phyloP scores from a whole-genome alignment of 2,888 invertebrate genomes.

The Eupsilia transversa region DNA sequence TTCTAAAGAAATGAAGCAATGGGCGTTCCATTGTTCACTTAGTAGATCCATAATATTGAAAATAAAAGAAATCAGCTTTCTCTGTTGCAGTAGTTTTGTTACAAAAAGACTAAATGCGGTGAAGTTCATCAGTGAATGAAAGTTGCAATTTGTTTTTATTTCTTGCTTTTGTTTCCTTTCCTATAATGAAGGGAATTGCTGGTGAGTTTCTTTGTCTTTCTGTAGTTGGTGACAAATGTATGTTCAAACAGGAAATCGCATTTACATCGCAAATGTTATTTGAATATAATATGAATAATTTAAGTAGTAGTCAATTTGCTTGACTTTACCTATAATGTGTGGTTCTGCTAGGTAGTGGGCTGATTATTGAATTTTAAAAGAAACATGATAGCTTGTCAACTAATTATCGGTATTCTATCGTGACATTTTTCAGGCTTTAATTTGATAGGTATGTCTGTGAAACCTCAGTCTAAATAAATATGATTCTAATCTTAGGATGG shows the following conservation, averaged over 20 bases:
- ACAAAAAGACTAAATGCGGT: conserved; percentile 43
- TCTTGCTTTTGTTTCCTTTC: neutral
- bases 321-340: neutral
- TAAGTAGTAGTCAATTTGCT: neutral
- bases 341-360: neutral
- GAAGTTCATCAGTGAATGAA: conserved; percentile 55
- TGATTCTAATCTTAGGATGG: neutral
- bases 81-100: conserved; percentile 43
- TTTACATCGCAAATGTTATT: neutral
- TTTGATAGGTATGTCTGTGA: neutral
- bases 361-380: neutral
- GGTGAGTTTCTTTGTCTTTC: neutral
- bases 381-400: neutral
- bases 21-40: neutral
- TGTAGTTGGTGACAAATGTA: neutral
- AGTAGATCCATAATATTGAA: conserved; percentile 40
- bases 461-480: neutral
- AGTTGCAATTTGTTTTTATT: conserved; percentile 36
- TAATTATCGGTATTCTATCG: neutral
- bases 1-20: neutral
- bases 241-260: neutral
- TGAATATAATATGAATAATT: neutral
- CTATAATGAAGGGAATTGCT: conserved; percentile 28
- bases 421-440: neutral
- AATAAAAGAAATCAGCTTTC: conserved; percentile 56